These are phyloP conservation scores for Apaloderma vittatum DNA, from an alignment of 2,113 vertebrate species.

Conservation along the genomic window DNA sequence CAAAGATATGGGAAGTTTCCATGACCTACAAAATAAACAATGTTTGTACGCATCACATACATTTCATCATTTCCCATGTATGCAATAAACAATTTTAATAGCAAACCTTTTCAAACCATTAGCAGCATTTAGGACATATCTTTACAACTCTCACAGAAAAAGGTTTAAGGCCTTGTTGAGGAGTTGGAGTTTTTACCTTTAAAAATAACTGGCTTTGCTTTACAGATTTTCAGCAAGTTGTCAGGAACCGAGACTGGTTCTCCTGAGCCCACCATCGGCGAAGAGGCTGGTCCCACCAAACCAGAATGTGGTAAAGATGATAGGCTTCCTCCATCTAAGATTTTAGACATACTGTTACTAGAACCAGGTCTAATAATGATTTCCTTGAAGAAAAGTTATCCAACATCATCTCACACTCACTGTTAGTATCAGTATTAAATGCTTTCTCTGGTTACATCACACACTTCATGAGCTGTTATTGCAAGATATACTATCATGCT, in stretches of 20 bases:
- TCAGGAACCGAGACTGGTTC: conserved; percentile 91
- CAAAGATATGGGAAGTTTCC: conserved; percentile 92
- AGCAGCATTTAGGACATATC: not conserved
- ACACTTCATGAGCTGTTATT: not conserved
- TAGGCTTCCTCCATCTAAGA: conserved; percentile 76
- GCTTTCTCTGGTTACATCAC: not conserved
- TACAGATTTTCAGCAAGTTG: conserved; percentile 91
- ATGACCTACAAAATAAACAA: conserved; percentile 83
- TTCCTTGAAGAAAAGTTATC: not conserved
- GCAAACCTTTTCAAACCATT: not conserved
- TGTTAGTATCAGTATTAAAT: not conserved
- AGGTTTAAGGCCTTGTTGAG: not conserved
- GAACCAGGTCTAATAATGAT: not conserved
- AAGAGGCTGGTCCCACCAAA: conserved; percentile 69
- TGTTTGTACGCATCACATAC: not conserved
- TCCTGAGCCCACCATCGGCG: conserved; percentile 76
- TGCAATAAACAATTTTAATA: not conserved
- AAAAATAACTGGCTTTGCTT: conserved; percentile 93
- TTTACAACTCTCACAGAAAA: not conserved
- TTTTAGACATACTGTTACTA: not conserved
- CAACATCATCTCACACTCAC: not conserved
- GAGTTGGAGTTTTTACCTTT: conserved; percentile 82
- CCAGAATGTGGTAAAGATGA: conserved; percentile 80
- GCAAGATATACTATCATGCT: not conserved
- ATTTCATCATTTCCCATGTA: not conserved